A percentile compares a stretch with the other conserved stretches of the same genome.
These are phyloP conservation scores for Scomber japonicus DNA, from an alignment of 2,113 vertebrate species.

Conservation along the genomic window DNA sequence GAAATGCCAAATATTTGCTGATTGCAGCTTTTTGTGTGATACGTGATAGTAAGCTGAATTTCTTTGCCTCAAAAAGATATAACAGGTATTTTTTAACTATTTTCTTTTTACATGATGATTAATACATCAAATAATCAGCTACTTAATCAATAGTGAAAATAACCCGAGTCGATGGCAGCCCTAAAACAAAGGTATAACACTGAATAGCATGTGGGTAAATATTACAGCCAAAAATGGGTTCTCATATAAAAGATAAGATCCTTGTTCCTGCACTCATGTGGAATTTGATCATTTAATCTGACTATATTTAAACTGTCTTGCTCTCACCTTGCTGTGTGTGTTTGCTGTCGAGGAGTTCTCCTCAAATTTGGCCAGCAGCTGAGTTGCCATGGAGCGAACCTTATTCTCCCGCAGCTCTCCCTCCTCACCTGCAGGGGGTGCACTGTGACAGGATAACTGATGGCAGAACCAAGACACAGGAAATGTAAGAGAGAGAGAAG, in stretches of 20 bases:
- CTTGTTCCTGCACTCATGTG: background rate
- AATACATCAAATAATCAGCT: too few species aligned
- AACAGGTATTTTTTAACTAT: too few species aligned
- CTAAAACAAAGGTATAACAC: too few species aligned
- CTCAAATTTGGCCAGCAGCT: slow-evolving; percentile 95
- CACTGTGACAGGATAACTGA: slow-evolving; percentile 84
- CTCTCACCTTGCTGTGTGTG: slow-evolving; percentile 87
- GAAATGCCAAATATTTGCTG: too few species aligned
- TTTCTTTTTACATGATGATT: too few species aligned
- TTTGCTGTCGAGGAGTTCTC: slow-evolving; percentile 85
- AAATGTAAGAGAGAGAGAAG: background rate
- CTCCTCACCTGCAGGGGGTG: slow-evolving; percentile 81
- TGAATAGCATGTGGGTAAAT: too few species aligned
- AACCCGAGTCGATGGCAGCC: too few species aligned
- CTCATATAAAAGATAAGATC: background rate
- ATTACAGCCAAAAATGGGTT: too few species aligned
- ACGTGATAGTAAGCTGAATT: too few species aligned
- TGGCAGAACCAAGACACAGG: background rate
- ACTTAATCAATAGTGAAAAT: too few species aligned
- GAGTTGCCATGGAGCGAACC: slow-evolving; percentile 95
- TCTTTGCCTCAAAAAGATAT: too few species aligned
- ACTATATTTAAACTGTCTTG: background rate
- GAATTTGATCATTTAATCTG: background rate
- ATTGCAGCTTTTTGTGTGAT: too few species aligned
- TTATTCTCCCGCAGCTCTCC: slow-evolving; percentile 89